A percentile compares a stretch with the other conserved stretches of the same genome.
phyloP scores from a whole-genome alignment of 1,140 invertebrate genomes.

The Temnothorax longispinosus region DNA sequence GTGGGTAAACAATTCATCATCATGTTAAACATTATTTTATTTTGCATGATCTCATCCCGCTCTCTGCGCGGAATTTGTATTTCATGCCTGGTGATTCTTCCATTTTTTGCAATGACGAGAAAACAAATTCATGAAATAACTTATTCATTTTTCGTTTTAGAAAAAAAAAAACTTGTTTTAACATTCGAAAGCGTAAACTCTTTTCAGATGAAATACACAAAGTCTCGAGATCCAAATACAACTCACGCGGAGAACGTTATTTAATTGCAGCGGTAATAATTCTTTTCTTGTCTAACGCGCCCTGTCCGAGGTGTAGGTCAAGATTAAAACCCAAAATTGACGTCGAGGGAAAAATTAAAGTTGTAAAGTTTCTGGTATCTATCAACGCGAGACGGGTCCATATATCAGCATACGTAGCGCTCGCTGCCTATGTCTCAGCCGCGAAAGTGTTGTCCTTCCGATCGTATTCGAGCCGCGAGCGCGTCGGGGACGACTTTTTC shows the following conservation, averaged over 20 bases:
- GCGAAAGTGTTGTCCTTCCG: conserved; percentile 69
- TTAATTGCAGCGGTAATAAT: conserved; percentile 58
- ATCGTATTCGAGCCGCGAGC: background rate
- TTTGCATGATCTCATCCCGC: background rate
- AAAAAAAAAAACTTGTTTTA: background rate
- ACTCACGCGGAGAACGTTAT: conserved; percentile 20
- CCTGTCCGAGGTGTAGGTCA: conserved; percentile 60
- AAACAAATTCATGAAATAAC: background rate
- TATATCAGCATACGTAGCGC: conserved; percentile 77
- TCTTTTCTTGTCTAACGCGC: conserved; percentile 58
- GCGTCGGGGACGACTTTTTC: conserved; percentile 51
- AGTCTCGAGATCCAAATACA: conserved; percentile 13
- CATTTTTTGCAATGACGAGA: background rate
- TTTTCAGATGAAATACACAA: conserved; percentile 17
- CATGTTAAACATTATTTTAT: background rate
- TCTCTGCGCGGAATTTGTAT: background rate
- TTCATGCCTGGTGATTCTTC: background rate
- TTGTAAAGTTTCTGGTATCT: conserved; percentile 80
- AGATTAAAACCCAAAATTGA: conserved; percentile 77
- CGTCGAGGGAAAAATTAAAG: conserved; percentile 76
- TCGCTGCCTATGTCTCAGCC: conserved; percentile 44
- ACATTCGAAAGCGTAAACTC: background rate
- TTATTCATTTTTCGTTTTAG: background rate
- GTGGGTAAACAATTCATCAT: background rate
- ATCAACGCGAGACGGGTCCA: conserved; percentile 77